Evolutionary conservation across 2,888 invertebrate genomes (phyloP), one percentile per base, ranked within the genome.

Genomic region (Luffia ferchaultella): DNA sequence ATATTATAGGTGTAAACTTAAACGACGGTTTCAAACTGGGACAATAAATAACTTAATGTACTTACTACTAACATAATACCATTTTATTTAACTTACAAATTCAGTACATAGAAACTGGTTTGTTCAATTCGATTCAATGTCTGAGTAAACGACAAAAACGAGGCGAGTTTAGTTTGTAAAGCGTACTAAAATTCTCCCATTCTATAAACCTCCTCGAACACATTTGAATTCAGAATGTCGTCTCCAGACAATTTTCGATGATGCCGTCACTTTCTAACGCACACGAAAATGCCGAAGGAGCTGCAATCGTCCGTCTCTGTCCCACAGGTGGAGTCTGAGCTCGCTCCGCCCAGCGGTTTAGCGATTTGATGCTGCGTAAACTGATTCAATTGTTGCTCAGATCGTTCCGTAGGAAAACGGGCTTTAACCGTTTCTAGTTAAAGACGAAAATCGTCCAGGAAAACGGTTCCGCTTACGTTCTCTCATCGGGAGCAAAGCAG

Each of bases 281-380:
- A 57, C 53, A 57, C 57, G 54, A 47, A 52, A 51, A 57, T 55
- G 5, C 52, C 57, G 59, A 57, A 57, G 59, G 59, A 67, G 62
- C 66, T 58, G 54, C 65, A 64, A 63, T 68, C 57, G 60, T 62
- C 73, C 68, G 67, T 80, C 82, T 71, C 75, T 73, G 65, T 82
- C 70, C 58, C 67, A 58, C 76, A 61, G 73, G 76, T 65, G 80
- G 83, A 79, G 80, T 77, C 80, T 73, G 75, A 66, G 70, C 72
- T 71, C 67, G 80, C 83, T 73, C 83, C 83, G 83, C 83, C 83
- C 83, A 77, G 80, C 75, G 83, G 83, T 83, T 83, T 82, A 83
- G 83, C 82, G 83, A 83, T 83, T 83, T 83, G 83, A 83, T 83
- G 83, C 83, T 82, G 83, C 80, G 82, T 83, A 78, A 83, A 83